Percentiles rank a stretch among this genome's conserved stretches.
phyloP scores from a whole-genome alignment of 2,888 invertebrate genomes.

The Callyntrura sp. region DNA sequence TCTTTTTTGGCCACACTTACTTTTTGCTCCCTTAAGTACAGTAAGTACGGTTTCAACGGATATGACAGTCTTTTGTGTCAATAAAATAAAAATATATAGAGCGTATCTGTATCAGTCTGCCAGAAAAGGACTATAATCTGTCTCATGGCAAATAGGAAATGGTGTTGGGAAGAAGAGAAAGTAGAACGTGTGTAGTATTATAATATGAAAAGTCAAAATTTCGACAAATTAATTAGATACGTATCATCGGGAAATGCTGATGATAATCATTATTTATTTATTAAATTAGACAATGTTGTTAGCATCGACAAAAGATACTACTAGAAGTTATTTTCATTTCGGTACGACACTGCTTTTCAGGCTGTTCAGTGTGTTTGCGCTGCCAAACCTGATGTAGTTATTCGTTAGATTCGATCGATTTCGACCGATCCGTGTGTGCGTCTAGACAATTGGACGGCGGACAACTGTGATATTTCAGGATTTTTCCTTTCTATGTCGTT shows the following conservation, averaged over 20 bases:
- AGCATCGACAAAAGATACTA: background rate
- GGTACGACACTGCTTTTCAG: background rate
- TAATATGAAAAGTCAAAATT: conserved; percentile 26
- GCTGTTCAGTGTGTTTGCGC: background rate
- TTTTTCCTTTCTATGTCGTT: background rate
- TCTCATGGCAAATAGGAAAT: background rate
- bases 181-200: background rate
- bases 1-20: conserved; percentile 34
- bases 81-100: background rate
- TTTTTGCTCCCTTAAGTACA: conserved; percentile 56
- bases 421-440: no score
- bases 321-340: background rate
- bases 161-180: background rate
- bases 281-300: background rate
- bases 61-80: conserved; percentile 48
- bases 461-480: conserved; percentile 57
- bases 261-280: conserved; percentile 49
- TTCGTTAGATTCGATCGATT: conserved; percentile 53
- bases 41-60: conserved; percentile 56
- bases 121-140: background rate
- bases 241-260: background rate
- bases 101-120: background rate
- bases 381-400: background rate
- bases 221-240: conserved; percentile 38
- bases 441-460: conserved; percentile 27